Percentiles rank a stretch among this genome's conserved stretches.
These are phyloP conservation scores for Coccyzus lansbergi DNA, from an alignment of 2,797 vertebrate genomes.

Conservation along the genomic window DNA sequence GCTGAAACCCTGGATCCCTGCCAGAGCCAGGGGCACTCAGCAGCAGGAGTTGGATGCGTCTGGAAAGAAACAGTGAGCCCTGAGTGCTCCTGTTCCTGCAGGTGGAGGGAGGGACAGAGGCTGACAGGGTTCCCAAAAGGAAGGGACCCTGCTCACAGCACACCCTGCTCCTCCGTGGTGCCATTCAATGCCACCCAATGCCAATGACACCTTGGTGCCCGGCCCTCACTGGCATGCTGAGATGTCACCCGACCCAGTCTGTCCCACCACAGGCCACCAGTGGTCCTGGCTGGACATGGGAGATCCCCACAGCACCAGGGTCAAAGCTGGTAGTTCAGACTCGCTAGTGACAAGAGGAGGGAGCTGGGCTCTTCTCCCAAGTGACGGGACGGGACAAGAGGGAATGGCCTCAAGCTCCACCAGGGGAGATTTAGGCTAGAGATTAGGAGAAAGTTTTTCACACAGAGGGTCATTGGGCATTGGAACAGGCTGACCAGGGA, in stretches of 20 bases:
- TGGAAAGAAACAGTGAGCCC: not conserved
- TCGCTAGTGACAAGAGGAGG: too few species aligned
- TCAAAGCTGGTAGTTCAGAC: not conserved
- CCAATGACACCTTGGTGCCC: fast-evolving
- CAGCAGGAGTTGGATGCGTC: not conserved
- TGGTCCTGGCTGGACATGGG: not conserved
- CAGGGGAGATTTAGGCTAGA: too few species aligned
- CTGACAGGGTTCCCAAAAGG: fast-evolving
- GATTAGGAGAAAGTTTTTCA: too few species aligned
- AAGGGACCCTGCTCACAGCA: not conserved
- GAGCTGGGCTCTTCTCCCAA: too few species aligned
- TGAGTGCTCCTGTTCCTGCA: fast-evolving
- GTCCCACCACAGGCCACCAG: not conserved
- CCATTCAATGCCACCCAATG: not conserved
- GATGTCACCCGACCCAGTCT: not conserved
- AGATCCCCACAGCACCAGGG: not conserved
- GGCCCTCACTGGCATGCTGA: not conserved
- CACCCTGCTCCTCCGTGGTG: not conserved
- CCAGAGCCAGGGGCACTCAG: constrained; percentile 9
- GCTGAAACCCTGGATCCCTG: not conserved
- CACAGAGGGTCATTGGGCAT: too few species aligned
- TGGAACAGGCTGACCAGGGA: too few species aligned
- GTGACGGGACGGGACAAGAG: too few species aligned
- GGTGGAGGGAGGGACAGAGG: not conserved
- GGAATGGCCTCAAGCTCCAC: too few species aligned